phyloP scores from a whole-genome alignment of 2,888 invertebrate genomes.

The Nematopogon swammerdamellus region DNA sequence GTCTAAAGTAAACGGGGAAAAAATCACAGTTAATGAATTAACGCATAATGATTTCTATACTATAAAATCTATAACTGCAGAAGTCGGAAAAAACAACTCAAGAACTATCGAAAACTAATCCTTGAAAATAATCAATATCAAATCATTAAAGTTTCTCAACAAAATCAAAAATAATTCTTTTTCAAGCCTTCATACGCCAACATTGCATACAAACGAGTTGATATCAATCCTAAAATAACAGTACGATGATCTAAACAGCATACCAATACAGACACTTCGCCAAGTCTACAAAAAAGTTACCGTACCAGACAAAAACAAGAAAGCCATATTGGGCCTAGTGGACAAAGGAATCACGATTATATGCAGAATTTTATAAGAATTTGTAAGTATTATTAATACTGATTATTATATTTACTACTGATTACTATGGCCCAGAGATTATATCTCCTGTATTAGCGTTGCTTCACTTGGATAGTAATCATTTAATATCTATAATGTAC shows the following conservation, averaged over 20 bases:
- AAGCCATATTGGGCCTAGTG: background rate
- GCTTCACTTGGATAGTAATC: no score
- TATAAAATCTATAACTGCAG: constrained; percentile 8
- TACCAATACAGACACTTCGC: background rate
- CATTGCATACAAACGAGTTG: background rate
- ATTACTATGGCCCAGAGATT: no score
- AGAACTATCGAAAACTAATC: constrained; percentile 9
- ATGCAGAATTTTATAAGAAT: constrained; percentile 3
- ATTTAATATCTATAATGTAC: no score
- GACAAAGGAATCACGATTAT: background rate
- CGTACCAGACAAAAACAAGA: background rate
- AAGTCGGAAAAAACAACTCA: constrained; percentile 9
- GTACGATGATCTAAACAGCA: background rate
- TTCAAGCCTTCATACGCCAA: background rate
- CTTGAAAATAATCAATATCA: constrained; percentile 9
- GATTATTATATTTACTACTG: no score
- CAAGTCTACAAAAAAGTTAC: background rate
- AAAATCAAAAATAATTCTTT: constrained; percentile 2
- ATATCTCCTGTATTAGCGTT: no score
- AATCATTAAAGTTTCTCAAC: constrained; percentile 7
- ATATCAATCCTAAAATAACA: background rate
- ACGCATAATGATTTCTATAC: constrained; percentile 2
- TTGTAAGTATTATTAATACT: background rate
- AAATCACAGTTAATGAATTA: constrained; percentile 4
- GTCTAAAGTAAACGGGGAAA: constrained; percentile 5